These are phyloP conservation scores for Incurvaria masculella DNA, from an alignment of 2,888 invertebrate species.

Conservation along the genomic window DNA sequence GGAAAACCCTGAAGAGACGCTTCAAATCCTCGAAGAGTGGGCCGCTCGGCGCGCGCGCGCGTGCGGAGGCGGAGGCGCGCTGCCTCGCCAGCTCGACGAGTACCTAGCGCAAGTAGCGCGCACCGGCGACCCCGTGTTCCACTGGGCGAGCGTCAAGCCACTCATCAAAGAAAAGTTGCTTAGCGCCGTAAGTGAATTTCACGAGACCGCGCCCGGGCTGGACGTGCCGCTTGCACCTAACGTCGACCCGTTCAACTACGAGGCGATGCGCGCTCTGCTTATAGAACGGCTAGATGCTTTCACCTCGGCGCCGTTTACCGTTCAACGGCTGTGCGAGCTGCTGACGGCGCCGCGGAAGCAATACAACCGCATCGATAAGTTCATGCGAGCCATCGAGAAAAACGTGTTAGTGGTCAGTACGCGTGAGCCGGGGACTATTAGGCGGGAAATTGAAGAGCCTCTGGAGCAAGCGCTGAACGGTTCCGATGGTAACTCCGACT, in stretches of 20 bases:
- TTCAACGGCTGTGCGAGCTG: conserved; percentile 93
- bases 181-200: conserved; percentile 83
- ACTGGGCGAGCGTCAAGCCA: conserved; percentile 85
- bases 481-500: conserved; percentile 53
- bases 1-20: conserved; percentile 84
- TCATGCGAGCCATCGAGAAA: conserved; percentile 95
- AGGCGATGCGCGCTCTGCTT: conserved; percentile 80
- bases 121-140: conserved; percentile 92
- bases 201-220: conserved; percentile 71
- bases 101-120: conserved; percentile 88
- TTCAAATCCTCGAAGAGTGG: conserved; percentile 81
- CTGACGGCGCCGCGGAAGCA: conserved; percentile 88
- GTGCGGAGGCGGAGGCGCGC: conserved; percentile 40
- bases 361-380: conserved; percentile 95
- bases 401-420: conserved; percentile 85
- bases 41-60: conserved; percentile 54
- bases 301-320: conserved; percentile 90
- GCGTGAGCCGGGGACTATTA: conserved; percentile 62
- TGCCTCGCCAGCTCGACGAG: conserved; percentile 85
- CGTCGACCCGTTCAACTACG: conserved; percentile 87
- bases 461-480: conserved; percentile 59
- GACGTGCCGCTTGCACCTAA: conserved; percentile 88
- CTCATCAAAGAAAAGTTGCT: conserved; percentile 86
- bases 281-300: conserved; percentile 81
- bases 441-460: conserved; percentile 65